phyloP scores from a whole-genome alignment of 2,113 vertebrate species.

The Numenius arquata region DNA sequence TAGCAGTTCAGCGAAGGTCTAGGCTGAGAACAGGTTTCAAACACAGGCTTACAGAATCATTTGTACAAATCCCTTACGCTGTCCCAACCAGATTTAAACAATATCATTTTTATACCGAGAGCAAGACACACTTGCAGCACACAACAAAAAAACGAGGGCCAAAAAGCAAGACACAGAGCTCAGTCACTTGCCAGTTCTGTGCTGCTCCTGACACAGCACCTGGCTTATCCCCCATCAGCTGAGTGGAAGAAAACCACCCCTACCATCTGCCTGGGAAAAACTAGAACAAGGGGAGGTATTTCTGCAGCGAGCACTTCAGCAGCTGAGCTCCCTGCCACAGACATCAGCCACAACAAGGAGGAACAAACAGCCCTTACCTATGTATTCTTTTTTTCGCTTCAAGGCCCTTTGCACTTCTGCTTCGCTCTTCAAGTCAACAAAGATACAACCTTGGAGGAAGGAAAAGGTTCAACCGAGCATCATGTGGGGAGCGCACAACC shows the following conservation, averaged over 20 bases:
- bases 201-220: neutral
- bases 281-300: neutral
- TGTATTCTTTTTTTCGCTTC: conserved; percentile 88
- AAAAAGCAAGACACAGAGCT: neutral
- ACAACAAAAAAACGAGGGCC: fast-evolving
- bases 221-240: fast-evolving
- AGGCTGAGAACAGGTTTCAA: neutral
- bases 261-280: neutral
- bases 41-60: neutral
- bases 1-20: neutral
- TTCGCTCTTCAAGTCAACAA: conserved; percentile 87
- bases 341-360: neutral
- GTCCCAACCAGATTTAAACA: neutral
- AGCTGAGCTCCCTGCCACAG: neutral
- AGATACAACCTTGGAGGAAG: conserved; percentile 83
- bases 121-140: neutral
- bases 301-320: conserved; percentile 3
- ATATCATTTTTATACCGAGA: neutral
- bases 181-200: neutral
- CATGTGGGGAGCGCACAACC: neutral
- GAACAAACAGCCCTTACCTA: conserved; percentile 78
- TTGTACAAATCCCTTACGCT: neutral
- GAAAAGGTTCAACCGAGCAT: neutral
- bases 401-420: conserved; percentile 87
- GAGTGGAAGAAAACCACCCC: neutral